These are phyloP conservation scores for Lithophane semibrunnea DNA, from an alignment of 2,888 invertebrate genomes.

Conservation along the genomic window DNA sequence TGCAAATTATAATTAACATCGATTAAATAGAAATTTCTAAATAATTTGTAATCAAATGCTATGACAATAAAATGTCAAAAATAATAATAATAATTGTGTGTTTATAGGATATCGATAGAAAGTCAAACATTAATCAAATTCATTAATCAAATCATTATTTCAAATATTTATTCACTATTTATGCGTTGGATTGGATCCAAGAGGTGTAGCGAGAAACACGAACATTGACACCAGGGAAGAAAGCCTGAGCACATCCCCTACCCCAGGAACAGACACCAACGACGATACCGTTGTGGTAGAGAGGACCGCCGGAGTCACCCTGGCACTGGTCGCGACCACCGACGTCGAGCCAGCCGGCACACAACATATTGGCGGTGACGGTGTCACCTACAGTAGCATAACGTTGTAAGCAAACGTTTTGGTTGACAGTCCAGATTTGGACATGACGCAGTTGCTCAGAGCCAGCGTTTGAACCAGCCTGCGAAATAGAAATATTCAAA, in stretches of 20 bases:
- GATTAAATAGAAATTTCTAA: no score
- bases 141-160: no score
- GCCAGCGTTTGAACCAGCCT: slow-evolving; percentile 59
- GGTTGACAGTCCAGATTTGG: slow-evolving; percentile 72
- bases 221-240: slow-evolving; percentile 73
- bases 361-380: slow-evolving; percentile 71
- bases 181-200: slow-evolving; percentile 76
- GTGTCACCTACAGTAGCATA: slow-evolving; percentile 50
- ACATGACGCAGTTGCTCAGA: slow-evolving; percentile 74
- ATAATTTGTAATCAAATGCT: no score
- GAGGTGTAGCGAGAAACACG: slow-evolving; percentile 73
- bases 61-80: no score
- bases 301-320: slow-evolving; percentile 81
- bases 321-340: slow-evolving; percentile 82
- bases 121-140: no score
- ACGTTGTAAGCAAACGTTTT: slow-evolving; percentile 65
- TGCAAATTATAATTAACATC: no score
- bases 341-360: slow-evolving; percentile 70
- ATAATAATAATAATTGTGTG: no score
- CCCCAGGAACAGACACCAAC: slow-evolving; percentile 77
- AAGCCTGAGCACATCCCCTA: slow-evolving; percentile 64
- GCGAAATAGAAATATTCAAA: slow-evolving; percentile 3
- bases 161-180: slow-evolving; percentile 21
- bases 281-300: slow-evolving; percentile 75
- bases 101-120: no score